Percentiles rank a stretch among this genome's conserved stretches.
Conservation (phyloP, 1,140 invertebrate species). For the Zophobas morio region DNA sequence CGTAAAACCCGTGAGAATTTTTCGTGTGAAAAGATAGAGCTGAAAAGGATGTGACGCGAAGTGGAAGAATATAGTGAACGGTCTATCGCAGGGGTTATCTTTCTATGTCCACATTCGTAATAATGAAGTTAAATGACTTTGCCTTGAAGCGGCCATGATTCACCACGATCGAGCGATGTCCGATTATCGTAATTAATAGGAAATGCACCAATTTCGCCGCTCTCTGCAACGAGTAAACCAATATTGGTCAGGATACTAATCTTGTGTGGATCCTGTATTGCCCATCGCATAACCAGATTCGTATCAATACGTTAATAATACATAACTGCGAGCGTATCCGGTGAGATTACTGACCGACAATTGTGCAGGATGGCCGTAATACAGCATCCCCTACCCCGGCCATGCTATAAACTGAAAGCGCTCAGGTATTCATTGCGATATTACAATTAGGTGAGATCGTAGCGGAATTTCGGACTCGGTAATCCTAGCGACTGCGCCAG, state of each 20-base stretch:
- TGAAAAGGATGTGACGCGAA: slow-evolving; percentile 21
- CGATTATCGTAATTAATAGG: slow-evolving; percentile 52
- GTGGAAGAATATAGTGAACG: slow-evolving; percentile 17
- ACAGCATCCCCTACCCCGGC: not conserved
- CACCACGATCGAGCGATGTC: slow-evolving; percentile 33
- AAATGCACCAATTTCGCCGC: slow-evolving; percentile 50
- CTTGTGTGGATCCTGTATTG: slow-evolving; percentile 43
- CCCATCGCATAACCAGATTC: slow-evolving; percentile 44
- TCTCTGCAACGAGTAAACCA: slow-evolving; percentile 43
- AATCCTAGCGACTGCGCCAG: no score
- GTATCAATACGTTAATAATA: slow-evolving; percentile 46
- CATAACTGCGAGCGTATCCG: slow-evolving; percentile 27
- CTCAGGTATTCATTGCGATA: not conserved
- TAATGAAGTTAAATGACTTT: slow-evolving; percentile 39
- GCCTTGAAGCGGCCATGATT: slow-evolving; percentile 35
- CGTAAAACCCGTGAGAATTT: slow-evolving; percentile 32
- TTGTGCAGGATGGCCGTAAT: slow-evolving; percentile 20
- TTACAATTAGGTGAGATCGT: no score
- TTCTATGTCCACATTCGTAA: slow-evolving; percentile 4
- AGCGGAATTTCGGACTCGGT: no score
- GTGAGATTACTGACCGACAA: slow-evolving; percentile 34
- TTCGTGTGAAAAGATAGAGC: slow-evolving; percentile 34
- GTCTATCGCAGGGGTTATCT: slow-evolving; percentile 23
- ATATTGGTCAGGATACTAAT: slow-evolving; percentile 48
- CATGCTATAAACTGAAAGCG: not conserved